Percentiles rank a stretch among this genome's conserved stretches.
Conservation (phyloP, 2,797 vertebrate genomes). For the Notolabrus celidotus region DNA sequence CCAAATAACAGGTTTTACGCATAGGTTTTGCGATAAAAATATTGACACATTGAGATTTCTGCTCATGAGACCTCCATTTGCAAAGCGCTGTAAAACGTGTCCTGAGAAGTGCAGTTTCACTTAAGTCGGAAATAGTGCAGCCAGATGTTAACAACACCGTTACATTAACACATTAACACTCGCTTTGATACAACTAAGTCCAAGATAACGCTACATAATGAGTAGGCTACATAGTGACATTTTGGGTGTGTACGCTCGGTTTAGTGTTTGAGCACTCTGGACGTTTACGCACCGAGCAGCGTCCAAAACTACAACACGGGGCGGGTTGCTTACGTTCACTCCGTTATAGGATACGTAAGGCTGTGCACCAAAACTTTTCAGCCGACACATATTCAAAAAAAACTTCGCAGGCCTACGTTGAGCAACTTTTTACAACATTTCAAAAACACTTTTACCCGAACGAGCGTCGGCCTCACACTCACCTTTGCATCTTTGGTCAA, state of each 20-base stretch:
- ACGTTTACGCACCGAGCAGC: no score
- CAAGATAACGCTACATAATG: background rate
- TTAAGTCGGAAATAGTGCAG: background rate
- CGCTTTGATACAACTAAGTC: no score
- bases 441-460: background rate
- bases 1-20: background rate
- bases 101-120: background rate
- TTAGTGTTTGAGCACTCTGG: no score
- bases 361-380: background rate
- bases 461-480: slow-evolving; percentile 6
- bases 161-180: no score
- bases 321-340: slow-evolving; percentile 16
- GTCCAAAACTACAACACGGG: background rate
- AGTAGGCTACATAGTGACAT: no score
- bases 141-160: background rate
- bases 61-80: background rate
- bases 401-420: background rate
- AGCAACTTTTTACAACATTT: slow-evolving; percentile 2
- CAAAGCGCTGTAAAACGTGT: background rate
- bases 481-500: slow-evolving; percentile 53
- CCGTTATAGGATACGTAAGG: background rate
- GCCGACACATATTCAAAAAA: background rate
- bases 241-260: background rate
- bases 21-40: no score
- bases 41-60: slow-evolving; percentile 32